A percentile compares a stretch with the other conserved stretches of the same genome.
phyloP scores from a whole-genome alignment of 1,140 invertebrate genomes.

The Aphidius ervi region DNA sequence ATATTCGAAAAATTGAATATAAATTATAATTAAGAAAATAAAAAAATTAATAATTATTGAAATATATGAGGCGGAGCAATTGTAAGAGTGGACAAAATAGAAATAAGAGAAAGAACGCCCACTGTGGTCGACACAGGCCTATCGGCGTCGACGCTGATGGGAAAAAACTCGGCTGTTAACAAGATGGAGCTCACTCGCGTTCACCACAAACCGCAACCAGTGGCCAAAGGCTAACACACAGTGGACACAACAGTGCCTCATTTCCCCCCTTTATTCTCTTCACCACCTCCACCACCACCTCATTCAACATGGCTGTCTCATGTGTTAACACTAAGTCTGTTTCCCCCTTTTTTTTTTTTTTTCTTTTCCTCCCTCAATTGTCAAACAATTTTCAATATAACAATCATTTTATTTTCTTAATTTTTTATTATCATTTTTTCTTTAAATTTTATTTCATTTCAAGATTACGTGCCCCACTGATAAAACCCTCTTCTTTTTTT shows the following conservation, averaged over 20 bases:
- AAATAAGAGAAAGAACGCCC: slow-evolving; percentile 50
- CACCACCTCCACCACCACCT: slow-evolving; percentile 24
- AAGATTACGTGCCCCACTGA: slow-evolving; percentile 10
- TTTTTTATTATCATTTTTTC: slow-evolving; percentile 4
- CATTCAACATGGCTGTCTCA: neutral
- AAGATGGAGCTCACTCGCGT: slow-evolving; percentile 49
- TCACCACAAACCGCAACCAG: slow-evolving; percentile 28
- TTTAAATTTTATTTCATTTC: slow-evolving; percentile 9
- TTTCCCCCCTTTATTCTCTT: slow-evolving; percentile 32
- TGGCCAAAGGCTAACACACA: slow-evolving; percentile 18
- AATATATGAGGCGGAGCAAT: slow-evolving; percentile 41
- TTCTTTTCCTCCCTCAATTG: too few relatives aligned
- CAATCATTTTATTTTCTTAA: neutral
- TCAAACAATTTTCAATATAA: too few relatives aligned
- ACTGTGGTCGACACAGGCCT: slow-evolving; percentile 45
- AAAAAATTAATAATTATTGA: too few relatives aligned
- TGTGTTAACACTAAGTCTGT: too few relatives aligned
- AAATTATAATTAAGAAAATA: too few relatives aligned
- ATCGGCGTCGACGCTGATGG: slow-evolving; percentile 47
- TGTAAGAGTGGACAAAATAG: slow-evolving; percentile 46
- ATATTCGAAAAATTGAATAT: too few relatives aligned
- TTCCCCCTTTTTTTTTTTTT: too few relatives aligned
- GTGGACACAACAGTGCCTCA: slow-evolving; percentile 25
- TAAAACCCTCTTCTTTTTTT: slow-evolving; percentile 19
- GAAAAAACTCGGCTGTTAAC: slow-evolving; percentile 51